Percentiles rank a stretch among this genome's conserved stretches.
These are phyloP conservation scores for Dastarcus helophoroides DNA, from an alignment of 2,888 invertebrate genomes.

Conservation along the genomic window DNA sequence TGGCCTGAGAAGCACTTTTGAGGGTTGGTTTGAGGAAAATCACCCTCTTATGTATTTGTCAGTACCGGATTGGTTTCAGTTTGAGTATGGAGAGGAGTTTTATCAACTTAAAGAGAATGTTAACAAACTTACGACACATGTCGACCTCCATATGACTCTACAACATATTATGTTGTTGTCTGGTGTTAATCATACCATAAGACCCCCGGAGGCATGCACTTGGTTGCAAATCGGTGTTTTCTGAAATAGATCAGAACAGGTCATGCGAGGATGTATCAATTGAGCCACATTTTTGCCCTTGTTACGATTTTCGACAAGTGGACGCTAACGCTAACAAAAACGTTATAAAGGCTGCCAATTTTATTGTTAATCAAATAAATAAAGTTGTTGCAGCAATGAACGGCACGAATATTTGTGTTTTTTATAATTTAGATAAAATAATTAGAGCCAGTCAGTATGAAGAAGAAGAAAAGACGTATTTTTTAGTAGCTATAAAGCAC, in stretches of 20 bases:
- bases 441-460: not conserved
- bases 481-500: slow-evolving; percentile 56
- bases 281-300: slow-evolving; percentile 64
- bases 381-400: slow-evolving; percentile 12
- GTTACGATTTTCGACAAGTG: slow-evolving; percentile 45
- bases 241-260: slow-evolving; percentile 43
- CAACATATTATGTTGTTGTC: slow-evolving; percentile 49
- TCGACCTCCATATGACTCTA: slow-evolving; percentile 63
- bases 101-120: slow-evolving; percentile 50
- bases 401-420: slow-evolving; percentile 16
- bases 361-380: slow-evolving; percentile 33
- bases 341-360: slow-evolving; percentile 42
- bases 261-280: slow-evolving; percentile 59
- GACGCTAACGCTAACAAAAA: slow-evolving; percentile 38
- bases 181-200: slow-evolving; percentile 26
- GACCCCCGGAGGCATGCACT: slow-evolving; percentile 46
- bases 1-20: slow-evolving; percentile 51
- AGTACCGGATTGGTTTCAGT: slow-evolving; percentile 51
- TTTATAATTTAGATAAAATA: slow-evolving; percentile 14
- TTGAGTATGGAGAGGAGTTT: slow-evolving; percentile 43
- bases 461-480: slow-evolving; percentile 22
- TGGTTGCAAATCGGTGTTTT: slow-evolving; percentile 53
- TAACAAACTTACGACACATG: slow-evolving; percentile 60
- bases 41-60: slow-evolving; percentile 63
- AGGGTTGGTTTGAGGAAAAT: slow-evolving; percentile 74